Conservation (phyloP, 2,113 vertebrate genomes). For the Centropus unirufus region DNA sequence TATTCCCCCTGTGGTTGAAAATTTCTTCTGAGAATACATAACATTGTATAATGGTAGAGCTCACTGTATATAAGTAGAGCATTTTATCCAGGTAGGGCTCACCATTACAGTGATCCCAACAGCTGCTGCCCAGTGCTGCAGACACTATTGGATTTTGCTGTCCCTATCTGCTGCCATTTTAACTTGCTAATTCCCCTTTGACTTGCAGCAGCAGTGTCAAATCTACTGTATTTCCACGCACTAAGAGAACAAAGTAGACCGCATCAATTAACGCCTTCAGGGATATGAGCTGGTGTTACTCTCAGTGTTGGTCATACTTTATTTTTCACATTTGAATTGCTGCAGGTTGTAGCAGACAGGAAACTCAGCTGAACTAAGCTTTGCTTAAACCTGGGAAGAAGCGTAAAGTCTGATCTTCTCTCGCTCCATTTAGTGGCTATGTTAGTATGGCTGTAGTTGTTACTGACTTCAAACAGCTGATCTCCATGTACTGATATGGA, state of each 20-base stretch:
- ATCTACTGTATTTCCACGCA: not conserved
- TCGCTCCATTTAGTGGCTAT: not conserved
- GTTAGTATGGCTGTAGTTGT: not conserved
- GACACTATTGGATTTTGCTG: not conserved
- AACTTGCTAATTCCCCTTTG: not conserved
- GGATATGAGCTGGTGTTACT: not conserved
- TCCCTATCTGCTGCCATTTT: not conserved
- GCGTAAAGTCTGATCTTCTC: not conserved
- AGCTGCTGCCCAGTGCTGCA: not conserved
- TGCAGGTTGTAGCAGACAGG: not conserved
- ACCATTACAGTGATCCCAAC: not conserved
- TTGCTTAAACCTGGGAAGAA: not conserved
- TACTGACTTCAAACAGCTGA: not conserved
- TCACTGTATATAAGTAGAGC: not conserved
- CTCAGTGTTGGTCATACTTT: not conserved
- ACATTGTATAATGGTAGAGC: not conserved
- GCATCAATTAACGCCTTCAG: not conserved
- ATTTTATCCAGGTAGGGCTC: fast-evolving
- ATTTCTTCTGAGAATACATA: not conserved
- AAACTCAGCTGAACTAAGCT: not conserved
- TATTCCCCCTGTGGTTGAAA: not conserved
- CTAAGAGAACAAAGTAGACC: not conserved
- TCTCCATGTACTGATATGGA: not conserved
- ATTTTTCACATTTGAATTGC: not conserved
- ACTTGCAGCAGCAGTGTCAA: not conserved